A percentile compares a stretch with the other conserved stretches of the same genome.
These are phyloP conservation scores for Drosophila hydei DNA, from an alignment of 1,140 invertebrate genomes.

Conservation along the genomic window DNA sequence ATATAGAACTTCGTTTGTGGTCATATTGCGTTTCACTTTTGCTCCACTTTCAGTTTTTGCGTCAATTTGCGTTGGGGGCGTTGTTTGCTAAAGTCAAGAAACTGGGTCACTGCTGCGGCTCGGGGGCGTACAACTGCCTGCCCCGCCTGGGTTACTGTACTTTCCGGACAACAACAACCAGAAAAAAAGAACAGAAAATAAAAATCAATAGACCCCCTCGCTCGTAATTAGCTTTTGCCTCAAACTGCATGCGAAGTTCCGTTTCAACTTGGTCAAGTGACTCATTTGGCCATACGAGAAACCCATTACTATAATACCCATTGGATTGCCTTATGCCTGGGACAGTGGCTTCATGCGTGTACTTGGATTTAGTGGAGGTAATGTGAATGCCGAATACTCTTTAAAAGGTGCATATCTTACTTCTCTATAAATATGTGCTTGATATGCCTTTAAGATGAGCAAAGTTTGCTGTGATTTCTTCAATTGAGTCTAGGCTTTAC, in stretches of 20 bases:
- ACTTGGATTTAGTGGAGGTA: not conserved
- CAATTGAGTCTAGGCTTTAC: no score
- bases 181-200: conserved; percentile 29
- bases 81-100: conserved; percentile 42
- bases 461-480: no score
- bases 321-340: not conserved
- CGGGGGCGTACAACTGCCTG: conserved; percentile 33
- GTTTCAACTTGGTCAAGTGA: conserved; percentile 21
- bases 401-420: no score
- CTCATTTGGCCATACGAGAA: conserved; percentile 29
- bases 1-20: conserved; percentile 56
- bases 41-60: conserved; percentile 64
- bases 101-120: conserved; percentile 65
- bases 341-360: no score
- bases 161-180: conserved; percentile 19
- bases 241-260: conserved; percentile 61
- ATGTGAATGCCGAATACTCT: no score
- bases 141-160: conserved; percentile 61
- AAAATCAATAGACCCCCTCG: conserved; percentile 56
- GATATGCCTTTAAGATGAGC: no score
- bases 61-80: conserved; percentile 57
- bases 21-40: conserved; percentile 79
- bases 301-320: conserved; percentile 14
- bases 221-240: conserved; percentile 62
- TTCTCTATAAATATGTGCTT: no score